phyloP scores from a whole-genome alignment of 2,797 vertebrate species.

The Bufotes viridis region DNA sequence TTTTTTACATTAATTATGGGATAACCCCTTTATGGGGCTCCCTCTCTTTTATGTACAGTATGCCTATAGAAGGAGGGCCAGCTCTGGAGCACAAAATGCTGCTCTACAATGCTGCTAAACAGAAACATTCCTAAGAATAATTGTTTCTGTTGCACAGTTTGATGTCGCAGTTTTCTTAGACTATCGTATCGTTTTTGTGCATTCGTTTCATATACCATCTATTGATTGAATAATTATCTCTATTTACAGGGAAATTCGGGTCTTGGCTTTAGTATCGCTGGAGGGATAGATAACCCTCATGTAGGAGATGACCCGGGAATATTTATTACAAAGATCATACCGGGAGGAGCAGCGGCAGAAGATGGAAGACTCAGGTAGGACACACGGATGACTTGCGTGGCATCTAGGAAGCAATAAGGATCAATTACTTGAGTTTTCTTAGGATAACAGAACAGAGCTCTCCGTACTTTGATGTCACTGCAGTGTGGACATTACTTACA shows the following conservation, averaged over 20 bases:
- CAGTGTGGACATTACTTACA: neutral
- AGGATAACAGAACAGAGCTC: neutral
- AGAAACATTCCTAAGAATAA: too few relatives aligned
- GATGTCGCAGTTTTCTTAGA: neutral
- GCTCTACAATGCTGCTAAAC: neutral
- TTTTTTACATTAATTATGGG: too few relatives aligned
- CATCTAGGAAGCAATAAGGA: neutral
- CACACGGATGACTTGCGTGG: neutral
- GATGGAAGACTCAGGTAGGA: slow-evolving; percentile 92
- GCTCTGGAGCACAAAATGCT: neutral
- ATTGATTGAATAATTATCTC: slow-evolving; percentile 24
- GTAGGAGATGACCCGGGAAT: slow-evolving; percentile 96
- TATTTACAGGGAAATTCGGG: slow-evolving; percentile 92
- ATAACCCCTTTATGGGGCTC: too few relatives aligned
- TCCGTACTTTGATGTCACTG: neutral
- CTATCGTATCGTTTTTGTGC: neutral
- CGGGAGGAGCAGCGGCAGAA: slow-evolving; percentile 93
- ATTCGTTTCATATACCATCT: neutral
- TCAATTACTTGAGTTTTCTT: neutral
- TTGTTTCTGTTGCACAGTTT: too few relatives aligned
- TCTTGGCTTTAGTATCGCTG: slow-evolving; percentile 95
- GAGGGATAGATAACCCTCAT: slow-evolving; percentile 96
- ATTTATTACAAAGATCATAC: slow-evolving; percentile 98
- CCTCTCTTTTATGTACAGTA: too few relatives aligned
- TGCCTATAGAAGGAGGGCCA: too few relatives aligned